Base-by-base conservation (phyloP, 2,797 vertebrate species). In the Enteromius paludinosus region DNA sequence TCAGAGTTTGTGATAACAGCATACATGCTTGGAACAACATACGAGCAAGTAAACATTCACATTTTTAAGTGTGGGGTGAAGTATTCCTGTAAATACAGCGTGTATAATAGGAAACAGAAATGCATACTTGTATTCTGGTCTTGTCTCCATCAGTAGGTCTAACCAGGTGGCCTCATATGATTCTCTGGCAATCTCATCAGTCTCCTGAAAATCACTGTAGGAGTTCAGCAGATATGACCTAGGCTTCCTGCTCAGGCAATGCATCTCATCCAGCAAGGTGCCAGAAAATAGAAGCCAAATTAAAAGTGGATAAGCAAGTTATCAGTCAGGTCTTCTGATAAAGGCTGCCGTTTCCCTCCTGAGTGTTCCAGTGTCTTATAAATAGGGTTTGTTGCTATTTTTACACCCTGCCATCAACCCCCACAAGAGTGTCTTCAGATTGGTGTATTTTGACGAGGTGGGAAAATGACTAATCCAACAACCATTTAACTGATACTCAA, bases 111-210 rank as follows among this genome's bases (percentile, higher is more conserved):
- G 5, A 71, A n/a, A 38, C 3, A 69, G 17, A 41, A 45, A 71
- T 43, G 69, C 87, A n/a, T 90, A 90, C 89, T 87, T 89, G 70
- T 87, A 79, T 69, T 89, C 87, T 62, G 90, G 88, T 75, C 87
- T 88, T 3, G 87, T 89, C 84, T 90, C 89, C 87, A 90, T 88
- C 62, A 89, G 87, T 83, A 91, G 74, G 56, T 90, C 87, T 75
- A 89, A 65, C 90, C 89, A 90, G 38, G 87, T 80, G 52, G 83
- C 86, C 17, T 89, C 81, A 76, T 85, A 90, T 0, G 79, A 83
- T 66, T 91, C 89, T 74, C 28, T 89, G 68, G 79, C 79, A 30
- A 54, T 62, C 70, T 86, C 71, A 69, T 91, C 75, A 12, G 41
- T 72, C 70, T 91, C 90, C 41, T 82, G 85, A 10, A 91, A 78